Evolutionary conservation across 2,113 vertebrate species (phyloP).

Genomic region (Nibea coibor): DNA sequence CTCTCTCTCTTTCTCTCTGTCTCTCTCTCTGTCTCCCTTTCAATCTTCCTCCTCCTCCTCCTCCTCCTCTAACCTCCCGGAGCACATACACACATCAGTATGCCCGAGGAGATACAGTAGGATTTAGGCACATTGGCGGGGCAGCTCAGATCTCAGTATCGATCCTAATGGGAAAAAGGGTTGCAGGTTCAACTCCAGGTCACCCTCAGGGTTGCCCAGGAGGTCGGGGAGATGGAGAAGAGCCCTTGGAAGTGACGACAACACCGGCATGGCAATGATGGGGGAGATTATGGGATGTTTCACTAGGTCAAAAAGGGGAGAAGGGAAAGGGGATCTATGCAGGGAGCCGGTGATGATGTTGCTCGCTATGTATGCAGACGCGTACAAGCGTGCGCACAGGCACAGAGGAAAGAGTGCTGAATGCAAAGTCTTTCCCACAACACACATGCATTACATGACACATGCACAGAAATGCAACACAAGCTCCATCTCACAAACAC

Average conservation of each 20-base stretch:
- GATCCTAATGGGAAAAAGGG: conserved; percentile 75
- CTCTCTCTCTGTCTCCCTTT: not conserved
- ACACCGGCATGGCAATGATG: conserved; percentile 77
- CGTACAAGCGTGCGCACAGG: conserved; percentile 22
- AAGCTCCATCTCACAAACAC: not conserved
- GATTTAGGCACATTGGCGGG: conserved; percentile 73
- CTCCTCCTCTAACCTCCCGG: conserved; percentile 23
- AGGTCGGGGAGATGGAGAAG: conserved; percentile 67
- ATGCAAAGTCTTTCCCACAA: conserved; percentile 67
- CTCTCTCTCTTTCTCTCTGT: not conserved
- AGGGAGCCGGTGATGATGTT: conserved; percentile 50
- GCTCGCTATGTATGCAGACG: conserved; percentile 41
- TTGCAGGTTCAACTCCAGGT: conserved; percentile 80
- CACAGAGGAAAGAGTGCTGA: conserved; percentile 5
- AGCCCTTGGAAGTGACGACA: conserved; percentile 74
- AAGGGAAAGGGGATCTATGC: conserved; percentile 35
- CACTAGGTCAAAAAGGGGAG: conserved; percentile 66
- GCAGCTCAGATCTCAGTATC: conserved; percentile 78
- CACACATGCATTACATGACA: conserved; percentile 51
- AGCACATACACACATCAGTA: conserved; percentile 68
- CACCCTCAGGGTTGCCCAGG: conserved; percentile 72
- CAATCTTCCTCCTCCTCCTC: not conserved
- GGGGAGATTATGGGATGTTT: conserved; percentile 76
- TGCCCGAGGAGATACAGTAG: conserved; percentile 60
- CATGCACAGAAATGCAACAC: conserved; percentile 21